Conservation (phyloP, 2,888 invertebrate genomes). For the Blastobasis lacticolella region DNA sequence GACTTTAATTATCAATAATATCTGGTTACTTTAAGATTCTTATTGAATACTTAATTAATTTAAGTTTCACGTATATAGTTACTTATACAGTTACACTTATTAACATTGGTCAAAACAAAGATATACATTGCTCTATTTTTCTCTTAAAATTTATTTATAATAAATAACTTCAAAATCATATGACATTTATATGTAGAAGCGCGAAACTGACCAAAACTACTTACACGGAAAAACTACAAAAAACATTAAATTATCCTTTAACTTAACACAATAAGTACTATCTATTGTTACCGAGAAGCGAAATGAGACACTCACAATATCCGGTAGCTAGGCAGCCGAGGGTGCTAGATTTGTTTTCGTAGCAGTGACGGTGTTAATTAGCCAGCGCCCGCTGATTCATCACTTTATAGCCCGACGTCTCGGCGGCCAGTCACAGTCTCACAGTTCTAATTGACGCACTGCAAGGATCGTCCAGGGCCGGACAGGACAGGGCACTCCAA, state of each 20-base stretch:
- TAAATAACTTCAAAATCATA: too few relatives aligned
- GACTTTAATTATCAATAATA: too few relatives aligned
- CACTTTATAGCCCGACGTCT: conserved; percentile 61
- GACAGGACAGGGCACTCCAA: too few relatives aligned
- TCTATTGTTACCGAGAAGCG: too few relatives aligned
- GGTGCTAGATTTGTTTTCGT: conserved; percentile 63
- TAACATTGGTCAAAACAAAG: too few relatives aligned
- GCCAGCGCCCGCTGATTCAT: conserved; percentile 71
- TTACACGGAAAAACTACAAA: background rate
- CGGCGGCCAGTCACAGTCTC: conserved; percentile 53
- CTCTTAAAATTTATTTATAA: too few relatives aligned
- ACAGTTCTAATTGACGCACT: conserved; percentile 45
- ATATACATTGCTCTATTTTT: too few relatives aligned
- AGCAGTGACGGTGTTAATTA: conserved; percentile 65
- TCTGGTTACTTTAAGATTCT: too few relatives aligned
- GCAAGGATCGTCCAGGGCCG: conserved; percentile 37
- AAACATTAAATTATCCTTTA: background rate
- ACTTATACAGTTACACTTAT: too few relatives aligned
- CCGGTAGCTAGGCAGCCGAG: conserved; percentile 36
- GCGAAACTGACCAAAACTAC: background rate
- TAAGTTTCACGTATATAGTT: too few relatives aligned
- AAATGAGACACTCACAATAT: conserved; percentile 51
- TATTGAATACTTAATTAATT: too few relatives aligned
- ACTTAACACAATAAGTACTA: background rate
- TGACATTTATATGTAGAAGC: too few relatives aligned